Evolutionary conservation across 2,797 vertebrate genomes (phyloP).

Genomic region (Sparus aurata): DNA sequence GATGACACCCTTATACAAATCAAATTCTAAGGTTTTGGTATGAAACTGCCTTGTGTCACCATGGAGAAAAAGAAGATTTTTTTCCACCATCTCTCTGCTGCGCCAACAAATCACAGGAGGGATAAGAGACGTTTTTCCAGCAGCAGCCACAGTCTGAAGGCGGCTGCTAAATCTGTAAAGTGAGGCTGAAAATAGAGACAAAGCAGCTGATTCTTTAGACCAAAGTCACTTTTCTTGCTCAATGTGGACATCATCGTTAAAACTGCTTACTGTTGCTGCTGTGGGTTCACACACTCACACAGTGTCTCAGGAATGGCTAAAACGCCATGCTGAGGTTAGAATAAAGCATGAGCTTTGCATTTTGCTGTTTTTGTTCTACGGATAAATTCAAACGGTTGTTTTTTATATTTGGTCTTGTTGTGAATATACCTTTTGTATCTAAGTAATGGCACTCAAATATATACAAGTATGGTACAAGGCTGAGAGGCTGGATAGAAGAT

Average conservation of each 20-base stretch:
- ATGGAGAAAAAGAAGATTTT: conserved; percentile 21
- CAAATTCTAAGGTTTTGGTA: neutral
- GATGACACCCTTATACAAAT: neutral
- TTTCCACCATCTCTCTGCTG: conserved; percentile 6
- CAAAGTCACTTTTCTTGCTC: conserved; percentile 29
- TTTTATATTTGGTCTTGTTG: neutral
- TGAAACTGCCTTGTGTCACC: conserved; percentile 16
- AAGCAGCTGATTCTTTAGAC: conserved; percentile 59
- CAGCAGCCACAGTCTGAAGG: conserved; percentile 54
- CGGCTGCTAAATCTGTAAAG: conserved; percentile 60
- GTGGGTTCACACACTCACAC: neutral
- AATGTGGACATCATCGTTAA: conserved; percentile 18
- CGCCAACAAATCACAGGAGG: conserved; percentile 38
- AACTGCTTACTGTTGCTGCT: neutral
- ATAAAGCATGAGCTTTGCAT: neutral
- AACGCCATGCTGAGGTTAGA: neutral
- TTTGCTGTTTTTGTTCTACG: neutral
- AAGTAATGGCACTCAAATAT: conserved; percentile 1
- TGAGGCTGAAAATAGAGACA: conserved; percentile 64
- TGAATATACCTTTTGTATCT: neutral
- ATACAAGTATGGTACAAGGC: conserved; percentile 30
- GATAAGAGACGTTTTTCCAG: conserved; percentile 42
- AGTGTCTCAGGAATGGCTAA: neutral
- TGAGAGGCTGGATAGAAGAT: conserved; percentile 15
- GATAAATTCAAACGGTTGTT: neutral